These are phyloP conservation scores for Neosalanx taihuensis DNA, from an alignment of 2,797 vertebrate genomes.

Conservation along the genomic window DNA sequence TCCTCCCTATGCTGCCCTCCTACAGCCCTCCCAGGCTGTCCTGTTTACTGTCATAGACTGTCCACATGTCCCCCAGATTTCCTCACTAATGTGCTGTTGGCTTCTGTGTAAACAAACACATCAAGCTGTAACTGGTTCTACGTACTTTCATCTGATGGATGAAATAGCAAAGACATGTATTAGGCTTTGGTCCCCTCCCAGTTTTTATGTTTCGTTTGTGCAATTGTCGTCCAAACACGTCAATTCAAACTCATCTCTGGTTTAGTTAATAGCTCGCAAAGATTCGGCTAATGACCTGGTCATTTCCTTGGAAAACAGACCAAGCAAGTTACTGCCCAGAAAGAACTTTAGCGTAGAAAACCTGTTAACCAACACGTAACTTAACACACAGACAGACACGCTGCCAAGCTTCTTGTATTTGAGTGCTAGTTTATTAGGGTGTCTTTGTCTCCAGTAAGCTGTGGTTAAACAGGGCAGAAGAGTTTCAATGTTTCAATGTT, in stretches of 20 bases:
- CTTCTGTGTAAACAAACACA: background rate
- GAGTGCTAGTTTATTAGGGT: too few species aligned
- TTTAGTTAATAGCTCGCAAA: constrained; percentile 16
- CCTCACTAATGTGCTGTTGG: constrained; percentile 47
- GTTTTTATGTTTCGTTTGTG: background rate
- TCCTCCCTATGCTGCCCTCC: background rate
- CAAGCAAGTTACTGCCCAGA: background rate
- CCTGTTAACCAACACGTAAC: background rate
- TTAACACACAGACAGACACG: too few species aligned
- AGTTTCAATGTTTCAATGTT: background rate
- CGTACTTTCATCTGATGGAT: background rate
- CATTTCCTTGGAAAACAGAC: background rate
- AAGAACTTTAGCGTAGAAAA: background rate
- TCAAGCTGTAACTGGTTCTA: background rate
- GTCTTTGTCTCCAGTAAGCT: too few species aligned
- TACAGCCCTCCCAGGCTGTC: constrained; percentile 49
- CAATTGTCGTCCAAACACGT: background rate
- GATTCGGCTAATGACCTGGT: constrained; percentile 13
- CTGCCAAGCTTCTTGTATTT: too few species aligned
- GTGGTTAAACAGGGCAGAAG: background rate
- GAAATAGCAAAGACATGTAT: background rate
- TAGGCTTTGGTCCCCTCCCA: background rate
- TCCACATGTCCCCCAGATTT: constrained; percentile 5
- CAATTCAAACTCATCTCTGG: background rate
- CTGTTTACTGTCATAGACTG: constrained; percentile 61